Evolutionary conservation across 2,113 vertebrate species (phyloP), one percentile per base, ranked within the genome.

Genomic region (Melanerpes formicivorus): DNA sequence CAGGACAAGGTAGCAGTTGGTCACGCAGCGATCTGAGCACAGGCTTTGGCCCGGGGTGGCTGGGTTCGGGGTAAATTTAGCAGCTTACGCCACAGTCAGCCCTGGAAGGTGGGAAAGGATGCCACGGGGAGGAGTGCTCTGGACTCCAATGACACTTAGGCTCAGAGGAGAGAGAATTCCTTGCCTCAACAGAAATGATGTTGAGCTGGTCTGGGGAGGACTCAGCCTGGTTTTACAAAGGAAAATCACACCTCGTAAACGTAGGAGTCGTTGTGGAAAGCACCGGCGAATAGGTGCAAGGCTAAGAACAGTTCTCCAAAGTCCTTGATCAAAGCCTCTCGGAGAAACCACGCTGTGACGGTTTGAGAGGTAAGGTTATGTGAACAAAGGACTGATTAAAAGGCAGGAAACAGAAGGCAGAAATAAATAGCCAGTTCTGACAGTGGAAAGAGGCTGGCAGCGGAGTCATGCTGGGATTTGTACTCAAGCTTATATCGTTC

Each of bases 351-450:
- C 58, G 70, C 89, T 95, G 91, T 60, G 80, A 84, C 90, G 65
- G 54, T 84, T 93, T 90, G 84, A 71, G 62, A 94, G 69, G 73
- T 64, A 96, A 81, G 80, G 84, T 75, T 86, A 62, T 78, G 66
- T 87, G 84, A 90, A 78, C 56, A 94, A 90, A 92, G 58, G 67
- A 50, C 63, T 87, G 75, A 92, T 92, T 90, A 89, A 87, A 92
- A 82, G 75, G 74, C 94, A 90, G 84, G 81, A 95, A 95, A 92
- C 95, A 95, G 91, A 94, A 93, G 94, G 91, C 8, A 84, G 94
- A 89, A 94, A 93, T 90, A 95, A 93, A 93, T 70, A 90, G 87
- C 77, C 88, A 74, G 44, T 76, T 92, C 80, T 93, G 90, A 82
- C 70, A 90, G 78, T 90, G 67, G 81, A 89, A 89, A 40, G 25